Base-by-base conservation (phyloP, 2,113 vertebrate genomes). In the Alaudala cheleensis region DNA sequence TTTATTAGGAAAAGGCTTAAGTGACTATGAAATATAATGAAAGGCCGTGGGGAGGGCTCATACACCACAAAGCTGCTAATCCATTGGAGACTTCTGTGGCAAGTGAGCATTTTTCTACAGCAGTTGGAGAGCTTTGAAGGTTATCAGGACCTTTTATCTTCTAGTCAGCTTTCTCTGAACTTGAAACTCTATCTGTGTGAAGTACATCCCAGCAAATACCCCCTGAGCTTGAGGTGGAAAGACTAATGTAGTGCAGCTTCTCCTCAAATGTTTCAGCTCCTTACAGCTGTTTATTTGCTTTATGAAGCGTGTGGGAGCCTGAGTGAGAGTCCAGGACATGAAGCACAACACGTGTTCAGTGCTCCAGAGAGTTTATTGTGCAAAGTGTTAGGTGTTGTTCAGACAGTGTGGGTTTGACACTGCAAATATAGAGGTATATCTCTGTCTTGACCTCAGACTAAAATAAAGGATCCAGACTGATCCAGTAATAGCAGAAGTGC, bases 1-100 rank as follows among this genome's bases (percentile, higher is more conserved):
- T 96, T 94, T 94, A 95, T 96, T 96, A 93, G 83, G 73, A 81
- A 94, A 62, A 94, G 66, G 77, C 60, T 96, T 95, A 95, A 94
- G 73, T 81, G 84, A 64, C 88, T 96, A 37, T 92, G 79, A 90
- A 92, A 89, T 90, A 54, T 76, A 93, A 95, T 88, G 62, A 94
- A 93, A 96, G 92, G 70, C 95, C 56, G 1, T 49, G 69, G 94
- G 83, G 86, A 95, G 76, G 53, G 49, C 49, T 93, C 40, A 14
- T 80, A 50, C 19, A 49, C 29, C 80, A 53, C 6, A 17, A 91
- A 87, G 61, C 76, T 92, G 58, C 45, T 96, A 94, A 96, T 89
- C 83, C 78, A 18, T 72, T 72, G 62, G 86, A 89, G 89, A 74
- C 65, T 45, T 73, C 1, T 29, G 37, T 49, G 65, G 83, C 65